phyloP scores from a whole-genome alignment of 2,888 invertebrate species.

The Cordilura impudica region DNA sequence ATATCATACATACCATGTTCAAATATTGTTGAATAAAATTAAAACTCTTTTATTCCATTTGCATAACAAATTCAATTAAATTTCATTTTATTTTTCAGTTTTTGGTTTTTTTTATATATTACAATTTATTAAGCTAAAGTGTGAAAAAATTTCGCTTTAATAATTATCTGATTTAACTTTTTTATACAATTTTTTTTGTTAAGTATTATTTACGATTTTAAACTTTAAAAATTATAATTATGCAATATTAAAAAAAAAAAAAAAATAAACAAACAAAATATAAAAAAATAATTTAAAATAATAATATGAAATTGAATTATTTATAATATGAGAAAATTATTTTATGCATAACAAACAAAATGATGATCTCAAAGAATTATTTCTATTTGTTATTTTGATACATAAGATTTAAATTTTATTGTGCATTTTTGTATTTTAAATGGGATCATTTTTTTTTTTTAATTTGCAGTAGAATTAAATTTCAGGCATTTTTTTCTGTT shows the following conservation, averaged over 20 bases:
- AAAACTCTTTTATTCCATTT: constrained; percentile 71
- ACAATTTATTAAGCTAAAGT: constrained; percentile 78
- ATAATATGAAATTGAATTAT: constrained; percentile 22
- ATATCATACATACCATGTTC: not conserved
- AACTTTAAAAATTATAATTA: constrained; percentile 33
- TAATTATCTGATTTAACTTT: constrained; percentile 68
- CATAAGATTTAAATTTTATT: constrained; percentile 72
- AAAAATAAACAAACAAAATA: constrained; percentile 22
- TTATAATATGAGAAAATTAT: constrained; percentile 50
- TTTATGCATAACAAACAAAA: constrained; percentile 32
- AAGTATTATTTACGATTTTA: constrained; percentile 67
- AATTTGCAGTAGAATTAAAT: constrained; percentile 55
- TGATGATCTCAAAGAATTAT: constrained; percentile 56
- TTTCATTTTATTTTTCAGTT: constrained; percentile 76
- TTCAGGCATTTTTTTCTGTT: constrained; percentile 68
- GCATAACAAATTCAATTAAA: constrained; percentile 78
- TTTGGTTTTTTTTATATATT: constrained; percentile 72
- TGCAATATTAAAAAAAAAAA: constrained; percentile 48
- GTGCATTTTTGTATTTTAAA: constrained; percentile 73
- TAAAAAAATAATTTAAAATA: constrained; percentile 37
- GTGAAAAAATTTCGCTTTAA: constrained; percentile 78
- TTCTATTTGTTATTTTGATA: constrained; percentile 66
- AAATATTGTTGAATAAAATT: not conserved
- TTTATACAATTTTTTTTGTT: constrained; percentile 62
- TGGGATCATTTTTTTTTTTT: constrained; percentile 56